Evolutionary conservation across 2,113 vertebrate species (phyloP), one percentile per base, ranked within the genome.

Genomic region (Callopanchax toddi): DNA sequence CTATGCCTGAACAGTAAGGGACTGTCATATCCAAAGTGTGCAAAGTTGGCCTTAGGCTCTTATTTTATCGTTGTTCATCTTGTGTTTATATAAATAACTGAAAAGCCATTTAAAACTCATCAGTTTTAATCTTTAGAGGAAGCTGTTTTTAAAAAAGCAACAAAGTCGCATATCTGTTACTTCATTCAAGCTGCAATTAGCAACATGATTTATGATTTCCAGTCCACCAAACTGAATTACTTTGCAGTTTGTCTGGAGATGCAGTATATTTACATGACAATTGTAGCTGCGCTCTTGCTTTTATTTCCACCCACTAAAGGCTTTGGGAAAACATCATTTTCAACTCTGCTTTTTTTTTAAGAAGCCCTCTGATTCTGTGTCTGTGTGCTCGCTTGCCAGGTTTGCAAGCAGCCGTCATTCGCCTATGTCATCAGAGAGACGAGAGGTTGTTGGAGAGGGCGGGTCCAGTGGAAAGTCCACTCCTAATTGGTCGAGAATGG

Each of bases 1-100:
- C 97, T 75, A 97, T 98, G 96, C 96, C 97, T 11, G 97, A 99
- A 91, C 96, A 96, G 97, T 99, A 94, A 93, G 94, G 1, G 17
- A 12, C 11, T 52, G 21, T 58, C 4, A 2, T 25, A 37, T 39
- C 16, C 29, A 52, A 46, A 56, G 39, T 11, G 2, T 1, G 7
- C 2, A 36, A 36, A 20, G 5, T 42, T 46, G 42, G 18, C 18
- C 48, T 22, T 9, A 36, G 22, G 17, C 11, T 7, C 36, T 48
- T 17, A 42, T 60, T 6, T 40, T 6, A 25, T 60, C 39, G 32
- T 37, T 5, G 22, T 11, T 32, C n/a, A 16, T 26, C 42, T 9
- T 36, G 0, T 51, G n/a, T 55, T 49, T 15, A 17, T 43, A 29
- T 46, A 34, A 37, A 16, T 39, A 3, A 40, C 29, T 43, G n/a